Conservation (phyloP, 2,113 vertebrate species). For the Saccopteryx leptura region DNA sequence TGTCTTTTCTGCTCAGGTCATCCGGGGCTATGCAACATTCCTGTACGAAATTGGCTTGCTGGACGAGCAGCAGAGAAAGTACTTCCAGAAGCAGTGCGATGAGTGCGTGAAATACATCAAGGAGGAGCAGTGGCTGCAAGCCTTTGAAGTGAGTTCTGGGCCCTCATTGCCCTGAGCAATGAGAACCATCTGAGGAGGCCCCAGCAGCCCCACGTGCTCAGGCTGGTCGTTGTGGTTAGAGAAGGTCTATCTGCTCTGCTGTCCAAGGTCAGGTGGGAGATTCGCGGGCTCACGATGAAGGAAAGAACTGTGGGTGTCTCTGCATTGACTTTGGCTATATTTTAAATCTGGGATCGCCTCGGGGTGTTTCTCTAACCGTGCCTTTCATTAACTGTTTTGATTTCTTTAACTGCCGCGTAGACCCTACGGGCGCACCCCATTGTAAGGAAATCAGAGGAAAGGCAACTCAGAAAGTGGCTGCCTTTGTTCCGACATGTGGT, state of each 20-base stretch:
- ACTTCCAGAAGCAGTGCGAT: constrained; percentile 88
- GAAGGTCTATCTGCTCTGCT: constrained; percentile 52
- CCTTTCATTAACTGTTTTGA: constrained; percentile 85
- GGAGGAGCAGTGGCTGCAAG: constrained; percentile 89
- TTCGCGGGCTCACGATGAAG: not conserved
- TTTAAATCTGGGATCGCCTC: constrained; percentile 79
- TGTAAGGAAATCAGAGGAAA: constrained; percentile 78
- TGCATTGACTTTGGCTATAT: constrained; percentile 79
- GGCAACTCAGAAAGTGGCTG: constrained; percentile 34
- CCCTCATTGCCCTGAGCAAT: constrained; percentile 74
- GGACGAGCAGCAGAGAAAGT: constrained; percentile 87
- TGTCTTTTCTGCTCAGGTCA: constrained; percentile 85
- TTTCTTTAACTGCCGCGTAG: constrained; percentile 77
- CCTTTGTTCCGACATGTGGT: not conserved
- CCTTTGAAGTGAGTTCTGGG: constrained; percentile 89
- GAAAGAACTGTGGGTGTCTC: constrained; percentile 62
- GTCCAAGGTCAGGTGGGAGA: not conserved
- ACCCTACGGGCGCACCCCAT: constrained; percentile 76
- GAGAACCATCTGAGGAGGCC: constrained; percentile 85
- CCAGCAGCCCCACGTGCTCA: not conserved
- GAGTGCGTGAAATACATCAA: constrained; percentile 87
- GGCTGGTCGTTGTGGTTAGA: constrained; percentile 23
- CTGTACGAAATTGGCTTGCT: constrained; percentile 87
- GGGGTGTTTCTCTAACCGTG: constrained; percentile 80
- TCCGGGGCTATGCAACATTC: constrained; percentile 89